Conservation (phyloP, 2,113 vertebrate genomes). For the Camelus dromedarius region DNA sequence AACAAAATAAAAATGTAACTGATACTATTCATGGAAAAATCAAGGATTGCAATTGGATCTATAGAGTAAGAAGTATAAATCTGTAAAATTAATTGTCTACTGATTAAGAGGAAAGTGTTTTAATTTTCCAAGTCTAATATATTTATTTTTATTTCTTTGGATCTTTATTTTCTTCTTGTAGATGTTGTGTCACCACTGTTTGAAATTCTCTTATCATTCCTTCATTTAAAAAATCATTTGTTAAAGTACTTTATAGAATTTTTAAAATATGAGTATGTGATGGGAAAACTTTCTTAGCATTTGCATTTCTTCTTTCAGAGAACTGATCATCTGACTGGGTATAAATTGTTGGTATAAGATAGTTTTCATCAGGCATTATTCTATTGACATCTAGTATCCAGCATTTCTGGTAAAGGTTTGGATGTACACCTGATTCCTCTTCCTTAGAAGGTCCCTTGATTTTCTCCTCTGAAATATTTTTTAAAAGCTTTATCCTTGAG, state of each 20-base stretch:
- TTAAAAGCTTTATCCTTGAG: background rate
- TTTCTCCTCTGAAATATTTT: background rate
- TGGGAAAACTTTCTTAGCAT: background rate
- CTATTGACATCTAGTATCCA: background rate
- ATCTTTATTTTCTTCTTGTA: background rate
- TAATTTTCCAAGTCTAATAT: background rate
- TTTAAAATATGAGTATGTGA: background rate
- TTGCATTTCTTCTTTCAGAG: constrained; percentile 17
- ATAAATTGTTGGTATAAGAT: background rate
- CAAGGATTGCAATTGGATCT: background rate
- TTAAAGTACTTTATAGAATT: background rate
- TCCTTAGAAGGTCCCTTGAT: background rate
- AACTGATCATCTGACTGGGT: background rate
- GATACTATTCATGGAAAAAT: background rate
- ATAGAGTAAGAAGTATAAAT: constrained; percentile 6
- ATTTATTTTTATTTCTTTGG: constrained; percentile 25
- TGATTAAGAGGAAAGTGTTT: background rate
- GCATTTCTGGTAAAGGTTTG: background rate
- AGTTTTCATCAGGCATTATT: background rate
- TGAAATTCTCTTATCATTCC: constrained; percentile 17
- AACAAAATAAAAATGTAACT: constrained; percentile 2
- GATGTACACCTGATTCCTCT: background rate
- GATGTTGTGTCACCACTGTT: background rate
- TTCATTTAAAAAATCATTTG: constrained; percentile 7
- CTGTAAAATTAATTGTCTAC: background rate